phyloP scores from a whole-genome alignment of 2,113 vertebrate species.

The Datnioides undecimradiatus region DNA sequence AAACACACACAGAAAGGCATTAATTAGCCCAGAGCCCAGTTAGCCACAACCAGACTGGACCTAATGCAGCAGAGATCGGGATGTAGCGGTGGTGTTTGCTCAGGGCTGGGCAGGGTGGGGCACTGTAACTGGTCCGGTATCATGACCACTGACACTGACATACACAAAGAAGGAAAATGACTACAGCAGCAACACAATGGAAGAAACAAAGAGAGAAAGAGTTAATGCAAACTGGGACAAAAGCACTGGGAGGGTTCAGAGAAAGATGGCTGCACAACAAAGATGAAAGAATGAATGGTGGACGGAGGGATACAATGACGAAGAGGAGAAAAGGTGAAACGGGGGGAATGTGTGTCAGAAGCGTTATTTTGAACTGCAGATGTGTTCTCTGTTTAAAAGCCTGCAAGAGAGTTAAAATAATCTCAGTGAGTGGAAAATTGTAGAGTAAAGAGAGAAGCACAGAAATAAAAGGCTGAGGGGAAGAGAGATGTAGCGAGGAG shows the following conservation, averaged over 20 bases:
- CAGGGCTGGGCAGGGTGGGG: slow-evolving; percentile 20
- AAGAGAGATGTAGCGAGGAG: not conserved
- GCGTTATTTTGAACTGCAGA: not conserved
- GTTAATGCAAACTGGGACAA: slow-evolving; percentile 7
- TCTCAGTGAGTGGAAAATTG: slow-evolving; percentile 8
- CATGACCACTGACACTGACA: slow-evolving; percentile 24
- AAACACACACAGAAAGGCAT: not conserved
- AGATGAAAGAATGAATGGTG: not conserved
- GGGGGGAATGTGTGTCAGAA: not conserved
- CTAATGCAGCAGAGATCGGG: not conserved
- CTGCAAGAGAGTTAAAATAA: not conserved
- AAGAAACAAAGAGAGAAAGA: not conserved
- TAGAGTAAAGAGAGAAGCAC: not conserved
- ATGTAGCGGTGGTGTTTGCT: slow-evolving; percentile 6
- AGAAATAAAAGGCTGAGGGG: not conserved
- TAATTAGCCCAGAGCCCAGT: not conserved
- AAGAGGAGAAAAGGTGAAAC: not conserved
- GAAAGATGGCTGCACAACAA: slow-evolving; percentile 7
- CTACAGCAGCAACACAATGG: not conserved
- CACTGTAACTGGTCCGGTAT: slow-evolving; percentile 11
- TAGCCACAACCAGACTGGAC: not conserved
- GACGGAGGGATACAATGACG: not conserved
- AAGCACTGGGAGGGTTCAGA: not conserved
- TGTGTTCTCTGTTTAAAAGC: not conserved
- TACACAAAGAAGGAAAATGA: slow-evolving; percentile 12